Evolutionary conservation across 2,888 invertebrate genomes (phyloP), one percentile per base, ranked within the genome.

Genomic region (Antitype chi): DNA sequence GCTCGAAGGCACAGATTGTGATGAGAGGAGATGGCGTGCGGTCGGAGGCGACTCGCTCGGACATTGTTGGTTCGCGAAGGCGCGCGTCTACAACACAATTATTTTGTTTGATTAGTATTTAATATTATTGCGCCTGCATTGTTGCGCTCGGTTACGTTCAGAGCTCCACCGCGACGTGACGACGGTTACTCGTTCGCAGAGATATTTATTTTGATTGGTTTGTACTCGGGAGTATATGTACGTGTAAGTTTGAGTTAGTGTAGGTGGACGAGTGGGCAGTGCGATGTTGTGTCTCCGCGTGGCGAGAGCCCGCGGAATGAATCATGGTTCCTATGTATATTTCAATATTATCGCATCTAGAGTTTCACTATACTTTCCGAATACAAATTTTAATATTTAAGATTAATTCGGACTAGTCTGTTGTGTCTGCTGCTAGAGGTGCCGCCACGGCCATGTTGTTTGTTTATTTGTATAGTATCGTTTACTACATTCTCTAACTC

Each of bases 261-360:
- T 95, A 95, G 95, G 93, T 90, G 92, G 92, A 93, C 93, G 92
- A 91, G 94, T 95, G 94, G 95, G 94, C 95, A 96, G 95, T 93
- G 94, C 95, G 96, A 95, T 93, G 95, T 95, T 94, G 95, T 95
- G 94, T 94, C 94, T 95, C 96, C 96, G 95, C 94, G 95, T 4
- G 96, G 91, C 93, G 92, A 89, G 85, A 90, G 93, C 90, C 95
- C 95, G 96, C 96, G 96, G 96, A 93, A 94, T 92, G 95, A 96
- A 96, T 96, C 96, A 97, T 97, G 97, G 97, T 97, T 97, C 97
- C 97, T 97, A 97, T 97, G 96, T 97, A 97, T 96, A 97, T 97
- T 96, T 97, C 97, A 97, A 96, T 96, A 96, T 96, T 96, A 95
- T 95, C 96, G 96, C 96, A 96, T 96, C 96, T 96, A 96, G 95